Conservation (phyloP, 2,113 vertebrate species). For the Entelurus aequoreus region DNA sequence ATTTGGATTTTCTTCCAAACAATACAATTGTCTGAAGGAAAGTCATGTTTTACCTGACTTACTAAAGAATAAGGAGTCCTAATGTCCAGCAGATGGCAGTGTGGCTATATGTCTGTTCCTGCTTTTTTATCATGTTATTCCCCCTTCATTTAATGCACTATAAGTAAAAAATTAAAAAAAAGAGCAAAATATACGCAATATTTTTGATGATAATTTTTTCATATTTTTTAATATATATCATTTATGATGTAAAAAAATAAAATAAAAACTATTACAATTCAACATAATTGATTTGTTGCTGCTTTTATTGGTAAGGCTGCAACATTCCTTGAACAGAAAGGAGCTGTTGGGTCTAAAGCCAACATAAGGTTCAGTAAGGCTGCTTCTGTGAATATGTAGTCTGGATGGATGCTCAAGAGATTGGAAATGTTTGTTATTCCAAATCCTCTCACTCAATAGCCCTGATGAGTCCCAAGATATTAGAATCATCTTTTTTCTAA, state of each 20-base stretch:
- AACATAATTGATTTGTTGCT: not conserved
- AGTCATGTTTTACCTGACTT: not conserved
- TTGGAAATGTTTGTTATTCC: constrained; percentile 59
- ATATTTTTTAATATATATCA: too few species aligned
- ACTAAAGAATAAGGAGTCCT: not conserved
- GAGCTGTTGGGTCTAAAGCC: constrained; percentile 61
- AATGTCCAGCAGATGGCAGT: constrained; percentile 65
- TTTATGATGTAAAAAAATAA: too few species aligned
- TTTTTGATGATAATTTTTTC: too few species aligned
- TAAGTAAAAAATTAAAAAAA: too few species aligned
- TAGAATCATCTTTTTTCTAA: constrained; percentile 45
- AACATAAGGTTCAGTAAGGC: constrained; percentile 56
- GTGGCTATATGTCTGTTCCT: constrained; percentile 31
- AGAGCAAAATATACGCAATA: too few species aligned
- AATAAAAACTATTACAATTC: constrained; percentile 20
- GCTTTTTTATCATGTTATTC: too few species aligned
- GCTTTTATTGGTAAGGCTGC: constrained; percentile 13
- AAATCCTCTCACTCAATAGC: constrained; percentile 53
- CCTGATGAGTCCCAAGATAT: constrained; percentile 54
- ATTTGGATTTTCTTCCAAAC: too few species aligned
- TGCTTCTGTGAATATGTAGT: constrained; percentile 52
- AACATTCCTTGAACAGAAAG: constrained; percentile 71
- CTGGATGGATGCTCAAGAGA: constrained; percentile 25
- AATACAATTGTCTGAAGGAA: not conserved
- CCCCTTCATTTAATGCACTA: too few species aligned